phyloP scores from a whole-genome alignment of 2,888 invertebrate genomes.

The Rhodophaea formosa region DNA sequence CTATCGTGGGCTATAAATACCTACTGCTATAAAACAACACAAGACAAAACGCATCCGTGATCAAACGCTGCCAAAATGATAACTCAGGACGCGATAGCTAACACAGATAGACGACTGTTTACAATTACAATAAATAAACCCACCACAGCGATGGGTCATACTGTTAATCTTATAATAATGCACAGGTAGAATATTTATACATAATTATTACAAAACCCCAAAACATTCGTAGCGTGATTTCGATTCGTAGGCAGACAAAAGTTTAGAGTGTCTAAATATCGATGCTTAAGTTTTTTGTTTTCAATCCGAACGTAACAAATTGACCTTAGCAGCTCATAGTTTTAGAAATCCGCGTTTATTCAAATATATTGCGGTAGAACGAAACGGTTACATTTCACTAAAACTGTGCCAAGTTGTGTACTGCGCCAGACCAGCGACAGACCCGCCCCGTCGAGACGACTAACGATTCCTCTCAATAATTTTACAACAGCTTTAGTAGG shows the following conservation, averaged over 20 bases:
- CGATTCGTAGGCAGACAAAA: too few relatives aligned
- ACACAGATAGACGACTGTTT: conserved; percentile 40
- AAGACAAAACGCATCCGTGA: conserved; percentile 69
- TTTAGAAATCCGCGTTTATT: background rate
- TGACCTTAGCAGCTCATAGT: too few relatives aligned
- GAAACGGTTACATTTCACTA: conserved; percentile 31
- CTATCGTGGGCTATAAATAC: conserved; percentile 67
- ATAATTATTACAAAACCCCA: background rate
- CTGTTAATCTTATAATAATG: conserved; percentile 11
- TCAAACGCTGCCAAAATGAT: conserved; percentile 67
- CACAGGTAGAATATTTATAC: background rate
- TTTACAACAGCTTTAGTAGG: background rate
- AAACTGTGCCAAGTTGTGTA: conserved; percentile 41
- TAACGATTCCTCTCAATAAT: background rate
- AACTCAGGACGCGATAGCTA: conserved; percentile 49
- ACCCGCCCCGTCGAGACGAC: conserved; percentile 39
- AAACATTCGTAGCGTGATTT: too few relatives aligned
- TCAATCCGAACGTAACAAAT: too few relatives aligned
- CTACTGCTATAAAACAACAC: conserved; percentile 50
- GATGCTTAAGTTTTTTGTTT: background rate
- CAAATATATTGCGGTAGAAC: conserved; percentile 20
- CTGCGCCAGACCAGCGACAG: conserved; percentile 45
- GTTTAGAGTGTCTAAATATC: too few relatives aligned
- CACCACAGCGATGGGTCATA: conserved; percentile 9
- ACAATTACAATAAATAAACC: conserved; percentile 42